phyloP scores from a whole-genome alignment of 1,140 invertebrate genomes.

The Pseudomyrmex concolor region DNA sequence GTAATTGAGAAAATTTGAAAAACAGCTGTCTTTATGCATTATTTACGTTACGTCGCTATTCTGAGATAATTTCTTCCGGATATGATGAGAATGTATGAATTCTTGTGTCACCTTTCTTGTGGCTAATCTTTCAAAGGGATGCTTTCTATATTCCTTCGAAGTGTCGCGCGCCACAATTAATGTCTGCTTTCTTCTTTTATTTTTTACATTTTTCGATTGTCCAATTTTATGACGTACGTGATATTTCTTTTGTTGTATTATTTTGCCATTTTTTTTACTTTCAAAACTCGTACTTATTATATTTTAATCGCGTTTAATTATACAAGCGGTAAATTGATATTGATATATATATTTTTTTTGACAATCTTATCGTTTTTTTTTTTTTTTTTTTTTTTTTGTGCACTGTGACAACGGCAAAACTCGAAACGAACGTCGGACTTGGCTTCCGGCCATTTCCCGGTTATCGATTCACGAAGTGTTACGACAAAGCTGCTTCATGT shows the following conservation, averaged over 20 bases:
- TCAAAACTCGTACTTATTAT: no score
- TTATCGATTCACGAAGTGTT: slow-evolving; percentile 84
- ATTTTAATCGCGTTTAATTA: neutral
- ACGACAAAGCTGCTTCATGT: slow-evolving; percentile 80
- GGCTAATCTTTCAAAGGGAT: slow-evolving; percentile 57
- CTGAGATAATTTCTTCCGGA: slow-evolving; percentile 64
- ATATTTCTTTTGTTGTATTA: neutral
- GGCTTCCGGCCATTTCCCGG: slow-evolving; percentile 84
- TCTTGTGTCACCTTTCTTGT: slow-evolving; percentile 59
- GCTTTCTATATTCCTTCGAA: slow-evolving; percentile 34
- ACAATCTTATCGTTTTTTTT: no score
- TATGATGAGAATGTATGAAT: slow-evolving; percentile 61
- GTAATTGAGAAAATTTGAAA: slow-evolving; percentile 2
- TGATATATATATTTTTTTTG: no score
- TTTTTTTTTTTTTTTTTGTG: slow-evolving; percentile 5
- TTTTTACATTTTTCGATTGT: slow-evolving; percentile 46
- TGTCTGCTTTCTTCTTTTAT: slow-evolving; percentile 40
- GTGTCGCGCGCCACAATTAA: slow-evolving; percentile 61
- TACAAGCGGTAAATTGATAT: neutral
- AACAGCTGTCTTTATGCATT: slow-evolving; percentile 76
- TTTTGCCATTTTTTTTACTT: no score
- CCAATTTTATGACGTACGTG: slow-evolving; percentile 27
- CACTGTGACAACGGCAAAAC: slow-evolving; percentile 83
- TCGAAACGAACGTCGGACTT: slow-evolving; percentile 84
- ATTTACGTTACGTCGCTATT: slow-evolving; percentile 70